phyloP scores from a whole-genome alignment of 2,888 invertebrate species.

The Eupithecia tripunctaria region DNA sequence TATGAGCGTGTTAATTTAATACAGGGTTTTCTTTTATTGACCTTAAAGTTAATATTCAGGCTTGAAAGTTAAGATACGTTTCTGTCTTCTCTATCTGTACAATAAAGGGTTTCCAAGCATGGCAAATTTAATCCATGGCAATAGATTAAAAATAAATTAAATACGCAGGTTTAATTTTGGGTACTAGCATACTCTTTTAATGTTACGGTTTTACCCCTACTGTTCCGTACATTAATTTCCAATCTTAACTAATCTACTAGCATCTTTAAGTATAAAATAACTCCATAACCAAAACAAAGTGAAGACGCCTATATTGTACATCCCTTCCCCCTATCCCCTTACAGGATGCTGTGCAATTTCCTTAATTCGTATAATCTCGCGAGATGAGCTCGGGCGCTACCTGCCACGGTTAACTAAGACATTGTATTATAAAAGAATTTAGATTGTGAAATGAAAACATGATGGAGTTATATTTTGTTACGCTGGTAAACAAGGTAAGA shows the following conservation, averaged over 20 bases:
- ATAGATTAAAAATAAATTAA: background rate
- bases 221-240: background rate
- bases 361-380: slow-evolving; percentile 68
- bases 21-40: too few relatives aligned
- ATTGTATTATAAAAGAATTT: slow-evolving; percentile 30
- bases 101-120: background rate
- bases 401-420: slow-evolving; percentile 32
- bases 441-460: slow-evolving; percentile 14
- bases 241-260: background rate
- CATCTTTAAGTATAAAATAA: background rate
- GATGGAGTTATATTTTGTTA: slow-evolving; percentile 1
- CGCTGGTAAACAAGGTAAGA: background rate
- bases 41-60: too few relatives aligned
- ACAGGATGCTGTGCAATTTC: slow-evolving; percentile 57
- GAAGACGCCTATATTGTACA: slow-evolving; percentile 20
- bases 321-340: background rate
- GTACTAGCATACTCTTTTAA: background rate
- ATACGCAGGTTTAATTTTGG: background rate
- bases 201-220: background rate
- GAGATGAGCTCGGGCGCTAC: slow-evolving; percentile 39
- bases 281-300: slow-evolving; percentile 12
- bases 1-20: too few relatives aligned
- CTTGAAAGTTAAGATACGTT: too few relatives aligned
- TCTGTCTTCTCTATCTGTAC: too few relatives aligned
- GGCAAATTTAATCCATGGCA: background rate